Percentiles rank a stretch among this genome's conserved stretches.
phyloP scores from a whole-genome alignment of 1,140 invertebrate genomes.

The Habropoda laboriosa region DNA sequence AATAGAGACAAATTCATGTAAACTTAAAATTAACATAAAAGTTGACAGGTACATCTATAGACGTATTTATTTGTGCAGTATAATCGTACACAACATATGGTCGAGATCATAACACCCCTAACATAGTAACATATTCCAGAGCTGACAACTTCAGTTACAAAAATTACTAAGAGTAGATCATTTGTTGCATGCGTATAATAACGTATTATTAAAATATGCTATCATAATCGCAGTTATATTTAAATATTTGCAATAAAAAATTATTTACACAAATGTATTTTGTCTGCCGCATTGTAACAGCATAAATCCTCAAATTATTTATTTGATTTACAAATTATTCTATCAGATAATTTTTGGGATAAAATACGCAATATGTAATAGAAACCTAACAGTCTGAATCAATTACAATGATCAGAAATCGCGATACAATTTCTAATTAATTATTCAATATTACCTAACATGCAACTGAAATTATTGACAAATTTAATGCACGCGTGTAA shows the following conservation, averaged over 20 bases:
- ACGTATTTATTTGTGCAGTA: neutral
- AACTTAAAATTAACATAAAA: neutral
- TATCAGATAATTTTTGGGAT: neutral
- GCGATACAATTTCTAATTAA: neutral
- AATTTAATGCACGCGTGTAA: neutral
- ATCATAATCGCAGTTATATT: neutral
- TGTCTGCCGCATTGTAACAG: too few relatives aligned
- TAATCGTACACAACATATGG: neutral
- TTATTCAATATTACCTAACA: conserved; percentile 20
- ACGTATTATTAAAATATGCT: neutral
- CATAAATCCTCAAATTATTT: neutral
- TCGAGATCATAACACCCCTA: neutral
- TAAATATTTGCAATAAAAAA: neutral
- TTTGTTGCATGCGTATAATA: neutral
- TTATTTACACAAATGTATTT: too few relatives aligned
- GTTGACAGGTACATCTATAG: neutral
- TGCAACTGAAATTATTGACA: conserved; percentile 18
- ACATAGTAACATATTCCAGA: neutral
- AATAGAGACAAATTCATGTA: neutral
- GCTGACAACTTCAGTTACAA: neutral
- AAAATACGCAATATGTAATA: neutral
- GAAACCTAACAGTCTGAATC: neutral
- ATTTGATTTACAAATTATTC: neutral
- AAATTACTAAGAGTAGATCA: neutral
- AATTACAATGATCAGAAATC: neutral